These are phyloP conservation scores for Terrapene triunguis DNA, from an alignment of 2,113 vertebrate genomes.

Conservation along the genomic window DNA sequence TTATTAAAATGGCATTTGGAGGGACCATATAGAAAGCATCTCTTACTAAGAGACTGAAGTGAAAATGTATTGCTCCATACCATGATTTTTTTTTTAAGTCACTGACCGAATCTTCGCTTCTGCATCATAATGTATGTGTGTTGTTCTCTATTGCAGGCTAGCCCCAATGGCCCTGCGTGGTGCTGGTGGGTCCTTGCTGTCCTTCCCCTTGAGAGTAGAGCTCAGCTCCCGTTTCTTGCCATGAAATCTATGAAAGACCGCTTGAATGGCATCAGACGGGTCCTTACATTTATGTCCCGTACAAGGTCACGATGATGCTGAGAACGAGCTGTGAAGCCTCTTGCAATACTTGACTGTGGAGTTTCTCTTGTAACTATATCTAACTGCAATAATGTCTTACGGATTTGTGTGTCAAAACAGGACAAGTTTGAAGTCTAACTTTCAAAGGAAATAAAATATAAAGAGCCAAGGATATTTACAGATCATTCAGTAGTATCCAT, in stretches of 20 bases:
- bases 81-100: neutral
- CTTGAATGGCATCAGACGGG: constrained; percentile 80
- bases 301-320: constrained; percentile 57
- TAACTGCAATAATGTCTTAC: constrained; percentile 80
- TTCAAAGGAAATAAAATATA: constrained; percentile 48
- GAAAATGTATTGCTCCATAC: neutral
- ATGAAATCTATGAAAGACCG: constrained; percentile 85
- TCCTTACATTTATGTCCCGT: constrained; percentile 83
- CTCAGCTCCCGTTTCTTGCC: constrained; percentile 85
- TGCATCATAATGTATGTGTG: neutral
- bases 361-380: constrained; percentile 69
- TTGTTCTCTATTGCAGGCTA: constrained; percentile 70
- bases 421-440: constrained; percentile 32
- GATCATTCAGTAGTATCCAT: constrained; percentile 60
- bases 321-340: constrained; percentile 27
- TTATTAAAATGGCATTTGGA: neutral
- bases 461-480: constrained; percentile 72
- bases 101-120: neutral
- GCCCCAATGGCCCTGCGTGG: constrained; percentile 85
- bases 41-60: neutral
- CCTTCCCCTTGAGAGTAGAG: constrained; percentile 84
- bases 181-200: constrained; percentile 88
- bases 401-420: constrained; percentile 59
- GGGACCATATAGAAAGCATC: neutral
- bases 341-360: constrained; percentile 29